Conservation (phyloP, 1,140 invertebrate species). For the Leptopilina boulardi region DNA sequence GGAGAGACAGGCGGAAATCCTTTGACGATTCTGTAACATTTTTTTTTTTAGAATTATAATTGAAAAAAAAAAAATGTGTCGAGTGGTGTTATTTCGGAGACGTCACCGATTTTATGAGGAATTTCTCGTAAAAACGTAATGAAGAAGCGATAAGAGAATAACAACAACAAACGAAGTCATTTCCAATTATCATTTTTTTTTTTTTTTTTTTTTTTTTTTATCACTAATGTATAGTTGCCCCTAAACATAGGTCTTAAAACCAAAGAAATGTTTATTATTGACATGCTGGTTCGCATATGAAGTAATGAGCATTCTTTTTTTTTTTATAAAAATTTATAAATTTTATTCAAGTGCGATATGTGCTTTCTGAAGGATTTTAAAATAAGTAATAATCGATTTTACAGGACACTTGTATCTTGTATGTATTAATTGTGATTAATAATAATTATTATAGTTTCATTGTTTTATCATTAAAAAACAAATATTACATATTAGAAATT, state of each 20-base stretch:
- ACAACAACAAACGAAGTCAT: neutral
- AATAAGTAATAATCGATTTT: slow-evolving; percentile 37
- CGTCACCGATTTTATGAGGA: neutral
- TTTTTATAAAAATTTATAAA: neutral
- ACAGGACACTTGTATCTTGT: slow-evolving; percentile 38
- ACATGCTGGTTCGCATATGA: neutral
- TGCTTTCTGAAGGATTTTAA: slow-evolving; percentile 28
- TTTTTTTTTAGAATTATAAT: slow-evolving; percentile 51
- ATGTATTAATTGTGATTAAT: slow-evolving; percentile 36
- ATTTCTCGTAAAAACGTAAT: neutral
- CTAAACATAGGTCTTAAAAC: neutral
- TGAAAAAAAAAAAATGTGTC: slow-evolving; percentile 22
- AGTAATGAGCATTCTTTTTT: neutral
- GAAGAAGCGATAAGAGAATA: slow-evolving; percentile 2
- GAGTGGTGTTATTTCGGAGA: neutral
- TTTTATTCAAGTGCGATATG: slow-evolving; percentile 12
- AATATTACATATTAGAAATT: too few species aligned
- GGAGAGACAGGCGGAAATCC: slow-evolving; percentile 98
- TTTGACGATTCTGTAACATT: slow-evolving; percentile 90
- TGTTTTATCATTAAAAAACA: too few species aligned
- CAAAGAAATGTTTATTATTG: neutral
- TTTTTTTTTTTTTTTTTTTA: neutral
- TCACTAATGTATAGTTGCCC: neutral
- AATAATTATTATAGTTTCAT: slow-evolving; percentile 20
- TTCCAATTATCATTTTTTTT: slow-evolving; percentile 9